A percentile compares a stretch with the other conserved stretches of the same genome.
Evolutionary conservation across 2,888 invertebrate species (phyloP).

Genomic region (Parnassius apollo): DNA sequence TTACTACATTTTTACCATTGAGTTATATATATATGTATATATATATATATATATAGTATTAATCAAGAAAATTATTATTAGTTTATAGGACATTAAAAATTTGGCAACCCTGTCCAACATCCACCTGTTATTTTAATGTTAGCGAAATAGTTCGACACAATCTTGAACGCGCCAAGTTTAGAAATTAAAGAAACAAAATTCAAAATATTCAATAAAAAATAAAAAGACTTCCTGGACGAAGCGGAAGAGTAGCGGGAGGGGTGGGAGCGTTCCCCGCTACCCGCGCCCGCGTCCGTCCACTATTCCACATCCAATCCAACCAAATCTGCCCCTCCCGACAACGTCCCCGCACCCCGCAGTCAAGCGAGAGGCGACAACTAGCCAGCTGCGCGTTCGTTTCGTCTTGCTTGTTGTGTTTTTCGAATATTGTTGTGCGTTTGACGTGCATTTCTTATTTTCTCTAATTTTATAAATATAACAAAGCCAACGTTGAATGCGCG

Average conservation of each 20-base stretch:
- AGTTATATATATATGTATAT: no score
- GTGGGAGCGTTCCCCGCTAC: constrained; percentile 41
- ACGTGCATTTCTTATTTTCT: constrained; percentile 68
- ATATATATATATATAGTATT: no score
- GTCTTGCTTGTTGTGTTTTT: constrained; percentile 68
- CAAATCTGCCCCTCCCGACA: constrained; percentile 23
- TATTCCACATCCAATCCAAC: constrained; percentile 30
- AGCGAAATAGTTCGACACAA: constrained; percentile 27
- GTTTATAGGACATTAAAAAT: no score
- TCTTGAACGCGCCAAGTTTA: constrained; percentile 42
- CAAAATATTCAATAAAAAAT: constrained; percentile 60
- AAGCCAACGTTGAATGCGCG: constrained; percentile 57
- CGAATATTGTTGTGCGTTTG: constrained; percentile 71
- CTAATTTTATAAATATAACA: constrained; percentile 48
- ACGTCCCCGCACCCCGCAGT: constrained; percentile 45
- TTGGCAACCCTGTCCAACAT: not conserved
- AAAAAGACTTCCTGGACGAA: constrained; percentile 68
- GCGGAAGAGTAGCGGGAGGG: constrained; percentile 49
- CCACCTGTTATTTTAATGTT: constrained; percentile 30
- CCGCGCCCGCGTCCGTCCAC: constrained; percentile 49
- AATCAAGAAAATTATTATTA: no score
- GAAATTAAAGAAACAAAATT: constrained; percentile 68
- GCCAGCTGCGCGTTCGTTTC: constrained; percentile 67
- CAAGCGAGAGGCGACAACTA: constrained; percentile 69
- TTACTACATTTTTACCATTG: no score